Percentiles rank a stretch among this genome's conserved stretches.
phyloP scores from a whole-genome alignment of 2,888 invertebrate species.

The Morinoia aosen region DNA sequence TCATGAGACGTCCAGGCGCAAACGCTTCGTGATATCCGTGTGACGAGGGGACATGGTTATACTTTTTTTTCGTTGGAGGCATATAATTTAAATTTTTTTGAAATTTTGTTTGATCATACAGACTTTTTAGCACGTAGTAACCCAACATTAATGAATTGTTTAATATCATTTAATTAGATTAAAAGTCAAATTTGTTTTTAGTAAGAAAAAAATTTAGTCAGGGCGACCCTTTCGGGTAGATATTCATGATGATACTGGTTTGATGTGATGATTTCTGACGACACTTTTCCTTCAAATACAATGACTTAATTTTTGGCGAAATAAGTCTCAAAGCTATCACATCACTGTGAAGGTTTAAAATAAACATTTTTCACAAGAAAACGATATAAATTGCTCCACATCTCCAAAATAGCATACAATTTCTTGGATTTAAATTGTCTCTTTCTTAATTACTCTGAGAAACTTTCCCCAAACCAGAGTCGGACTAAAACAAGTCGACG shows the following conservation, averaged over 20 bases:
- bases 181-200: no score
- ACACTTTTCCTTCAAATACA: neutral
- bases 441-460: neutral
- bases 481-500: neutral
- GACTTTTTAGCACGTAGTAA: no score
- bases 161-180: no score
- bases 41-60: neutral
- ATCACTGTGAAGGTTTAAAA: neutral
- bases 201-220: no score
- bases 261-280: neutral
- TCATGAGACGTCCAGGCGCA: conserved; percentile 7
- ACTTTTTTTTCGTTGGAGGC: no score
- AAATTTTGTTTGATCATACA: no score
- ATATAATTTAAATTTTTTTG: no score
- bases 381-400: neutral
- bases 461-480: neutral
- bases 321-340: neutral
- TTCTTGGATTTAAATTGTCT: neutral
- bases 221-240: neutral
- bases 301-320: neutral
- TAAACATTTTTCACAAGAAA: neutral
- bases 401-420: neutral
- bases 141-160: no score
- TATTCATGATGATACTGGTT: neutral
- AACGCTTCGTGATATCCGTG: neutral